Evolutionary conservation across 2,113 vertebrate genomes (phyloP), one percentile per base, ranked within the genome.

Genomic region (Myotis yumanensis): DNA sequence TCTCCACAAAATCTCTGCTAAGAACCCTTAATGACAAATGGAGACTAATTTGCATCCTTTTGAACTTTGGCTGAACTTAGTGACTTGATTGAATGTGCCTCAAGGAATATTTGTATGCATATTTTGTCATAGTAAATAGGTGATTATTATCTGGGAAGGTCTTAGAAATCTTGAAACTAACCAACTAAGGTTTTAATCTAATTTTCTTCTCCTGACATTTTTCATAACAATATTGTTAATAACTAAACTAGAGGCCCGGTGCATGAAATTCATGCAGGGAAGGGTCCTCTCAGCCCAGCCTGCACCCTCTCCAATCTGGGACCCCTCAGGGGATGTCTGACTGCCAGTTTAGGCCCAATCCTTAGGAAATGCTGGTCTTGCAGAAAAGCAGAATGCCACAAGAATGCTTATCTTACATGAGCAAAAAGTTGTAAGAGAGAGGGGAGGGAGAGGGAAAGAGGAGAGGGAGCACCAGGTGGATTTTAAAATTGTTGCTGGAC

Each of bases 151-250:
- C 25, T 91, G 17, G 30, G 1, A 35, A 59, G 6, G 11, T 81
- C 92, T 59, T 75, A 37, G 16, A 87, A 80, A n/a, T 84, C 20
- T 93, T 83, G 22, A 89, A 64, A 28, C 7, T 52, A 59, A 59
- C 14, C 46, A 66, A 69, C 16, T 48, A 75, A 10, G 0, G 76
- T 54, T 59, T 46, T 86, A 37, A 54, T 84, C 30, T 37, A 64
- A 91, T 76, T 91, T 89, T 76, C 17, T 59, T 7, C 2, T 59
- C 25, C 6, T 62, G 4, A 1, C 3, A 35, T 59, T 1, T 72
- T 95, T 83, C 62, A 32, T 76, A 86, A 52, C 52, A 89, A 71
- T 75, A 54, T 64, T 43, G 10, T 37, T 76, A 86, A 43, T 93
- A 80, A 57, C 46, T 46, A 46, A 11, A 46, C 46, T 46, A 46